Evolutionary conservation across 2,113 vertebrate genomes (phyloP), one percentile per base, ranked within the genome.

Genomic region (Dromaius novaehollandiae): DNA sequence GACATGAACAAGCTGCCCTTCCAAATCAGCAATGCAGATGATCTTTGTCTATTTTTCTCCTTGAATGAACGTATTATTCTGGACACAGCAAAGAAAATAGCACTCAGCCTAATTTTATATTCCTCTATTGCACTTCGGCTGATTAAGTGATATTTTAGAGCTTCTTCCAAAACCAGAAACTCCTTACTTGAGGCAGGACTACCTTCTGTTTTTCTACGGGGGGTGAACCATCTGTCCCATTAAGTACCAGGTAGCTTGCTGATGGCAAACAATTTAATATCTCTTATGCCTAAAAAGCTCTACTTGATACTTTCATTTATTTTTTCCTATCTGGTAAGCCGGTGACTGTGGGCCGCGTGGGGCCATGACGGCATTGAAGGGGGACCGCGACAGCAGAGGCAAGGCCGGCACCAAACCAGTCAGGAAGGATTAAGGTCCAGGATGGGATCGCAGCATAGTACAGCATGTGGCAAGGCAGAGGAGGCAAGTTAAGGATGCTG

Each of bases 361-460:
- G 21, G 11, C 32, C 16, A 25, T 0, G 2, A n/a, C 36, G 51
- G 15, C 20, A 64, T 25, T 14, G 58, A 87, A 70, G 24, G 24
- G 46, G 20, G 19, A 17, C 30, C 1, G 2, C 11, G 17, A 60
- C 21, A 46, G 25, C 46, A 0, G 1, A 61, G 26, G 44, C 32
- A 13, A 22, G 2, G 3, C 10, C 13, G 38, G 32, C 44, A 46
- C 8, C 13, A 14, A 18, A 50, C 34, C 42, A 78, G 74, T 70
- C 64, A 42, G 53, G 53, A 87, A 78, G 34, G 53, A 70, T 69
- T 42, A 28, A 14, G 53, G 42, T 44, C 56, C 56, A 48, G 40
- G 48, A 55, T 64, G 75, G 80, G 38, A 63, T 55, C 30, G 46
- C 21, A 63, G 11, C 7, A 63, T 53, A 18, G 38, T 28, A 38